Conservation (phyloP, 2,888 invertebrate genomes). For the Fragum sueziense region DNA sequence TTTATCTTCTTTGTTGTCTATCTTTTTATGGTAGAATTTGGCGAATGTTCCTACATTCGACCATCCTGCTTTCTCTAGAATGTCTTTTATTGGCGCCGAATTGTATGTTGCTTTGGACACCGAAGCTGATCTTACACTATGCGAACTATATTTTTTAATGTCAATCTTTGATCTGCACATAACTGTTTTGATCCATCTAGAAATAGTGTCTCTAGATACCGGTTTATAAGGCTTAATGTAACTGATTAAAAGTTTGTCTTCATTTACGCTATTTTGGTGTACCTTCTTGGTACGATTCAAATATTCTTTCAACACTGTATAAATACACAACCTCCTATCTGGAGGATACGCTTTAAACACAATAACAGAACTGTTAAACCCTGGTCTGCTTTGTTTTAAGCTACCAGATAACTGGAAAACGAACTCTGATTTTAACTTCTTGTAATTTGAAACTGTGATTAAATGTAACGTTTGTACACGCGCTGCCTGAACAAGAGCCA, state of each 20-base stretch:
- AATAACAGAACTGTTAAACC: slow-evolving; percentile 20
- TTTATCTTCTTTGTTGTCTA: slow-evolving; percentile 6
- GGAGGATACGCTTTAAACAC: slow-evolving; percentile 37
- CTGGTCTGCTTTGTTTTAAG: slow-evolving; percentile 35
- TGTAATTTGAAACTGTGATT: slow-evolving; percentile 5
- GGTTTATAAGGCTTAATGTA: slow-evolving; percentile 51
- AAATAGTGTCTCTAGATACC: slow-evolving; percentile 51
- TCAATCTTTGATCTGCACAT: slow-evolving; percentile 44
- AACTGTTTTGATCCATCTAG: slow-evolving; percentile 48
- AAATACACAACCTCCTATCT: slow-evolving; percentile 33
- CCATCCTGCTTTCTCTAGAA: slow-evolving; percentile 52
- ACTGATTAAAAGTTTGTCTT: slow-evolving; percentile 40
- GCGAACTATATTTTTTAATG: slow-evolving; percentile 31
- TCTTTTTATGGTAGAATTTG: slow-evolving; percentile 41
- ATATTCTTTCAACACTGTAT: slow-evolving; percentile 48
- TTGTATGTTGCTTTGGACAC: slow-evolving; percentile 37
- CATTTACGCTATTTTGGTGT: slow-evolving; percentile 23
- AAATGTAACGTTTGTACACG: slow-evolving; percentile 42
- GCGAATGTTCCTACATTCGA: slow-evolving; percentile 44
- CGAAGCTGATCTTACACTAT: slow-evolving; percentile 54
- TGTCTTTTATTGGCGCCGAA: slow-evolving; percentile 36
- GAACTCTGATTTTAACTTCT: slow-evolving; percentile 29
- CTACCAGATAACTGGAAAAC: slow-evolving; percentile 24
- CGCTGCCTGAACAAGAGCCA: slow-evolving; percentile 43
- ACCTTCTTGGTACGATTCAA: slow-evolving; percentile 20